Percentiles rank a stretch among this genome's conserved stretches.
phyloP scores from a whole-genome alignment of 2,888 invertebrate genomes.

The Dichetophora obliterata region DNA sequence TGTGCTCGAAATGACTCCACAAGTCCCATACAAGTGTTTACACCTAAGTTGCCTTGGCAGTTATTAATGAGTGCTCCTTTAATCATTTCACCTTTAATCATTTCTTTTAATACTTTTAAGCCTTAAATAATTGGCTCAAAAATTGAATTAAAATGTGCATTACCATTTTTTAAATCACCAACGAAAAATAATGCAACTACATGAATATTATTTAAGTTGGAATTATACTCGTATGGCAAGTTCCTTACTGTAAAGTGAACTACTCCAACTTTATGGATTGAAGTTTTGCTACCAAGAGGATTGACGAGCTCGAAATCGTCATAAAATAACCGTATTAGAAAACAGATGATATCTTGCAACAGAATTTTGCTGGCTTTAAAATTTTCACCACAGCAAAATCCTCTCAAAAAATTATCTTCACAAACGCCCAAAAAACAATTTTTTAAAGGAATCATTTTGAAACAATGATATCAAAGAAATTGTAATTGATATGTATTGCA shows the following conservation, averaged over 20 bases:
- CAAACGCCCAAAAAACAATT: not conserved
- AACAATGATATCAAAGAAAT: not conserved
- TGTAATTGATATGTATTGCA: not conserved
- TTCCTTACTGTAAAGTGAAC: not conserved
- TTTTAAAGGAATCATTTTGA: not conserved
- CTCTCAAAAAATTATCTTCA: not conserved
- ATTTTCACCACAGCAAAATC: not conserved
- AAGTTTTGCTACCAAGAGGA: not conserved
- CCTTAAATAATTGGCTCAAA: not conserved
- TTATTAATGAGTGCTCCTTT: too few species aligned
- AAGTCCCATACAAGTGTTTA: constrained; percentile 4
- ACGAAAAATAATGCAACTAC: not conserved
- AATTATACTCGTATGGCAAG: not conserved
- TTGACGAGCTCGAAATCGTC: not conserved
- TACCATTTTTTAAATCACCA: too few species aligned
- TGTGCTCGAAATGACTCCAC: not conserved
- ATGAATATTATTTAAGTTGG: too few species aligned
- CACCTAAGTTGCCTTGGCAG: not conserved
- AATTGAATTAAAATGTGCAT: not conserved
- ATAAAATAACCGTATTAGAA: not conserved
- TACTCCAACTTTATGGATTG: not conserved
- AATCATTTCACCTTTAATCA: not conserved
- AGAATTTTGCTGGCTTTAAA: not conserved
- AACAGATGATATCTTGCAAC: not conserved
- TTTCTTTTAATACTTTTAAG: too few species aligned